These are phyloP conservation scores for Amphipyra tragopoginis DNA, from an alignment of 2,888 invertebrate genomes.

Conservation along the genomic window DNA sequence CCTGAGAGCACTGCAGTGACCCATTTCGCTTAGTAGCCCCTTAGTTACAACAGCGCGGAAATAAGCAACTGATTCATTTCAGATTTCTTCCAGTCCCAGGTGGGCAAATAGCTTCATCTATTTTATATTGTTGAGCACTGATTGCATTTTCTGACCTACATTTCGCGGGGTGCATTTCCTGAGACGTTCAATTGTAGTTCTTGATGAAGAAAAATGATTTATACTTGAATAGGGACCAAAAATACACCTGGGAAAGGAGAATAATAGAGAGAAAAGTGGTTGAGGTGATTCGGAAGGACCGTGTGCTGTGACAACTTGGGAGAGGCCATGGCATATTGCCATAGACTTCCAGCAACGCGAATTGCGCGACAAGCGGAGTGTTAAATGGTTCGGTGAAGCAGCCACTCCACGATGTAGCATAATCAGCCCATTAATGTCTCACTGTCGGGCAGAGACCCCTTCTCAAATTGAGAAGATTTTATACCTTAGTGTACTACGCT, in stretches of 20 bases:
- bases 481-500: too few relatives aligned
- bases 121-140: slow-evolving; percentile 54
- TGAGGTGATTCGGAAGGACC: too few relatives aligned
- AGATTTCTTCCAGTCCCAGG: slow-evolving; percentile 45
- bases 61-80: slow-evolving; percentile 50
- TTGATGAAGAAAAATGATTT: slow-evolving; percentile 33
- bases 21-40: slow-evolving; percentile 28
- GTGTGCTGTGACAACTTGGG: too few relatives aligned
- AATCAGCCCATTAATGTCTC: too few relatives aligned
- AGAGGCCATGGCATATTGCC: too few relatives aligned
- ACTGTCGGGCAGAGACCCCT: too few relatives aligned
- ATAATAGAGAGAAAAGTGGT: background rate
- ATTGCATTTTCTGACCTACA: slow-evolving; percentile 55
- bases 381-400: too few relatives aligned
- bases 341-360: too few relatives aligned
- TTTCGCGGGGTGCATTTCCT: slow-evolving; percentile 43
- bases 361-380: too few relatives aligned
- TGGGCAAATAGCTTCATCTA: slow-evolving; percentile 50
- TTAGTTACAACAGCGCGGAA: slow-evolving; percentile 30
- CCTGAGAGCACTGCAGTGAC: slow-evolving; percentile 32
- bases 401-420: too few relatives aligned
- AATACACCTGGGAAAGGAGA: background rate
- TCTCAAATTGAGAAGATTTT: too few relatives aligned
- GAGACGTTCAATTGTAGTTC: slow-evolving; percentile 42
- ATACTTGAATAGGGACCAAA: slow-evolving; percentile 23